Conservation (phyloP, 2,113 vertebrate species). For the Thomomys bottae region DNA sequence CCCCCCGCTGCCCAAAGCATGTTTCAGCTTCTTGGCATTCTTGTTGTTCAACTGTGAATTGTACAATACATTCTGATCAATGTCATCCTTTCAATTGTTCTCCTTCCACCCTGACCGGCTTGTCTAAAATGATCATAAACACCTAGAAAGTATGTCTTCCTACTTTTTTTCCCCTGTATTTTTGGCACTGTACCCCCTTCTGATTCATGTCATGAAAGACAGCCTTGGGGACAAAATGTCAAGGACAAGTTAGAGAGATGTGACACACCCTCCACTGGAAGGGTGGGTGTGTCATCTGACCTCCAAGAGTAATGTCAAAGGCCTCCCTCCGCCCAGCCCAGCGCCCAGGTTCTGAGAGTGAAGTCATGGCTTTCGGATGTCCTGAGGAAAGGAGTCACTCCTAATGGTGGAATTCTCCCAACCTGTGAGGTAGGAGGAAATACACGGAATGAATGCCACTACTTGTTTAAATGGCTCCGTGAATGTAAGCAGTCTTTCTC, state of each 20-base stretch:
- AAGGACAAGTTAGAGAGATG: slow-evolving; percentile 4
- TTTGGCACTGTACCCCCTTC: background rate
- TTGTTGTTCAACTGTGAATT: too few relatives aligned
- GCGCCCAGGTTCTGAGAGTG: background rate
- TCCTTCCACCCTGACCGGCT: too few relatives aligned
- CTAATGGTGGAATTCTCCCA: slow-evolving; percentile 13
- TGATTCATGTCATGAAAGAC: background rate
- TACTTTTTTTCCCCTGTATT: background rate
- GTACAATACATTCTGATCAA: too few relatives aligned
- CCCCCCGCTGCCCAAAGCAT: too few relatives aligned
- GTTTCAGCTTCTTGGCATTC: too few relatives aligned
- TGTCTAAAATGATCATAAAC: background rate
- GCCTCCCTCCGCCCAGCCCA: background rate
- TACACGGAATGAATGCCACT: background rate
- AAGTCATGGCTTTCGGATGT: background rate
- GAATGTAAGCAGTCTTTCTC: background rate
- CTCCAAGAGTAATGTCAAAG: background rate
- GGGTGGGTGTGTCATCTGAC: background rate
- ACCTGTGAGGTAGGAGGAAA: background rate
- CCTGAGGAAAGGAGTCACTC: slow-evolving; percentile 63
- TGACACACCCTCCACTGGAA: background rate
- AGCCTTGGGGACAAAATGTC: background rate
- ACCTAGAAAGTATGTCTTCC: background rate
- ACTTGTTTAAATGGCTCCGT: background rate
- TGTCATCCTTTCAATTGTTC: too few relatives aligned